phyloP scores from a whole-genome alignment of 2,797 vertebrate genomes.

The Valencia hispanica region DNA sequence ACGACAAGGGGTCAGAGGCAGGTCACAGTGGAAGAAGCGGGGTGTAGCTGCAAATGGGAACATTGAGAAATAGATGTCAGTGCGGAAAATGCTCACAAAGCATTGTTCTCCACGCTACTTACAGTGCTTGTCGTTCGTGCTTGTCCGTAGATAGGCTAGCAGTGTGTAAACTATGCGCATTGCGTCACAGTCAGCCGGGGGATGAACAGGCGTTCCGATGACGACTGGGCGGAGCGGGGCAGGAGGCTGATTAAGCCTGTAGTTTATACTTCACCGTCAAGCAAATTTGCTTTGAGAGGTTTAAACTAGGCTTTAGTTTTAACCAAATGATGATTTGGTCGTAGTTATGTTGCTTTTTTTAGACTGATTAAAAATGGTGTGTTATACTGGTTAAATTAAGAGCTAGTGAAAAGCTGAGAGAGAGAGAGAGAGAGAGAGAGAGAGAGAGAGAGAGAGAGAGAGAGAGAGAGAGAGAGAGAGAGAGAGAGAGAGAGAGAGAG shows the following conservation, averaged over 20 bases:
- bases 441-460: no score
- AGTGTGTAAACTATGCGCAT: neutral
- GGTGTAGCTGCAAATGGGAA: neutral
- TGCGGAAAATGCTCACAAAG: neutral
- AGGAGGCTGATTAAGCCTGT: no score
- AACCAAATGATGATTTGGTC: no score
- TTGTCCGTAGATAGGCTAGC: neutral
- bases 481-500: no score
- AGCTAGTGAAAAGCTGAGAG: no score
- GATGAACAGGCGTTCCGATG: neutral
- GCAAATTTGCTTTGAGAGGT: no score
- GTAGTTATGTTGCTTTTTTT: no score
- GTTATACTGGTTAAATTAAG: neutral
- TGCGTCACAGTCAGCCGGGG: neutral
- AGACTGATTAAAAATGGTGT: no score
- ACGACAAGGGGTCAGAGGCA: neutral
- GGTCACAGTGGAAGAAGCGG: neutral
- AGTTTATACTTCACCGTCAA: no score
- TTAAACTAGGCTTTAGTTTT: no score
- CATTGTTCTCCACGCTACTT: neutral
- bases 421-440: no score
- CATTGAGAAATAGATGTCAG: neutral
- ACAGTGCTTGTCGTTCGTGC: neutral
- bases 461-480: no score
- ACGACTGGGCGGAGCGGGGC: neutral